Evolutionary conservation across 2,797 vertebrate species (phyloP), one percentile per base, ranked within the genome.

Genomic region (Pampus argenteus): DNA sequence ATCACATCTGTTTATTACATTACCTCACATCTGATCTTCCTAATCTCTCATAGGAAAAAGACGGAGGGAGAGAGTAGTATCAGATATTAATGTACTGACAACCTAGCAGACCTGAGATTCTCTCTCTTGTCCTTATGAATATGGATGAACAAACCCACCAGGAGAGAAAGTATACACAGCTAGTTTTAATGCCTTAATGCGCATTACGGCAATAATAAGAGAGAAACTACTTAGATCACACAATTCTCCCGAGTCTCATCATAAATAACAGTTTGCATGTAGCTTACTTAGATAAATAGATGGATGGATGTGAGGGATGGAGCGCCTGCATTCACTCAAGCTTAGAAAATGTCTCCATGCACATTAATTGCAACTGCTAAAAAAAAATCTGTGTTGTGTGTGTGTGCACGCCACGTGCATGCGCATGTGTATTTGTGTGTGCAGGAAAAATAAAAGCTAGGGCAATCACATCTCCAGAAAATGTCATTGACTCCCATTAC

Each of bases 241-340:
- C 88, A 89, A 93, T 88, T 92, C 90, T 89, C 88, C 54, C 6
- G 83, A 85, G 90, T 56, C 79, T 71, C 78, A 63, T 93, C 89
- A 89, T 92, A 91, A 92, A 93, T 88, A 92, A 84, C 79, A 90
- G 89, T 86, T 89, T 91, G 91, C 90, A 89, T 86, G 84, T 90
- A 88, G 86, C 89, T 93, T 91, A 91, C 85, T 85, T 80, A 87
- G 87, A 92, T 92, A 89, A 90, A 91, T 82, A 81, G 64, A 48
- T 2, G 62, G 80, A 84, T 54, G 71, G 81, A 80, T 75, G 74
- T 77, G 79, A 89, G 71, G 72, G 78, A 85, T 70, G 73, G 81
- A 72, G 76, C 57, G 47, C 59, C 47, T 51, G 65, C 72, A 66
- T 84, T 91, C 87, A 82, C 81, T 88, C 88, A 88, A 62, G 86